Evolutionary conservation across 2,888 invertebrate species (phyloP).

Genomic region (Oligia strigilis): DNA sequence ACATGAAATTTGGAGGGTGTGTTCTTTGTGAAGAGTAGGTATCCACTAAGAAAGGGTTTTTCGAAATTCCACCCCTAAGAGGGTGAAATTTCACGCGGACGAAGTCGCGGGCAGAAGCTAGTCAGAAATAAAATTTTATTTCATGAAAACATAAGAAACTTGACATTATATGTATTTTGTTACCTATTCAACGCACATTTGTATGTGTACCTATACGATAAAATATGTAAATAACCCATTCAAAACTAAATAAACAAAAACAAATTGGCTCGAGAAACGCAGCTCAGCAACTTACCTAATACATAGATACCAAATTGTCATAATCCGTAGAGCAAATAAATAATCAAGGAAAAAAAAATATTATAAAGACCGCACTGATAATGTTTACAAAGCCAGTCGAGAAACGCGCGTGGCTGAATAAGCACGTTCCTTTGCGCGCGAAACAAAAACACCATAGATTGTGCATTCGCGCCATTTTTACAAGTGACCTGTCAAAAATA

Average conservation of each 20-base stretch:
- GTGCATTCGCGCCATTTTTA: constrained; percentile 42
- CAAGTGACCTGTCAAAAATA: constrained; percentile 32
- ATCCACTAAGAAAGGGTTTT: too few relatives aligned
- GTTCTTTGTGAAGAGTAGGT: too few relatives aligned
- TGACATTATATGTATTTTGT: not conserved
- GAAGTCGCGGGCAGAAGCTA: too few relatives aligned
- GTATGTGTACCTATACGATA: too few relatives aligned
- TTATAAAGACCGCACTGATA: constrained; percentile 34
- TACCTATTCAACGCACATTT: not conserved
- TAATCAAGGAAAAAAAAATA: constrained; percentile 25
- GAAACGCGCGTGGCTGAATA: constrained; percentile 49
- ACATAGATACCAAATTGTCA: constrained; percentile 13
- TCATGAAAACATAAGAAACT: not conserved
- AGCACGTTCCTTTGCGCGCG: constrained; percentile 36
- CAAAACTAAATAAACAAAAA: constrained; percentile 6
- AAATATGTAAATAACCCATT: not conserved
- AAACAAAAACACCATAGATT: constrained; percentile 23
- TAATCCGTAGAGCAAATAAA: constrained; percentile 36
- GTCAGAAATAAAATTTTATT: not conserved
- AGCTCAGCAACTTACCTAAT: not conserved
- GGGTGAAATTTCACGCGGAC: too few relatives aligned
- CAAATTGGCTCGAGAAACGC: not conserved
- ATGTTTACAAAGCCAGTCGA: constrained; percentile 51
- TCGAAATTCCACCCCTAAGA: too few relatives aligned
- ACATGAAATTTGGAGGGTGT: too few relatives aligned